Evolutionary conservation across 64 coral and sea anemone genomes (phyloP).

Genomic region (Stichodactyla helianthus): DNA sequence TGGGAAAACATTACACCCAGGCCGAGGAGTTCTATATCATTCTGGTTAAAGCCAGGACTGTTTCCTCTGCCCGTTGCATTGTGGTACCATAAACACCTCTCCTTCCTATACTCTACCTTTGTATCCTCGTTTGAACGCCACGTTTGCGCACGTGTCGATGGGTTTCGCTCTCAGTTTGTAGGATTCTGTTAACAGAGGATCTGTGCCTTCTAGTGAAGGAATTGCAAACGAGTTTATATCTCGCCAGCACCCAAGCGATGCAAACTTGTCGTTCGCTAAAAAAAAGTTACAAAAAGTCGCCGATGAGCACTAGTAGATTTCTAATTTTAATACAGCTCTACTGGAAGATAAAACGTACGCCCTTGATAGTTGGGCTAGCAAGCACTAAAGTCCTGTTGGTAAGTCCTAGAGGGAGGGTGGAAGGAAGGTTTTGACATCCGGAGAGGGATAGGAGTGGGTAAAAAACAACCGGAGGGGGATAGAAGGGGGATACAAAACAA

Average conservation of each 20-base stretch:
- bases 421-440: no score
- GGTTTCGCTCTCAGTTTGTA: conserved; percentile 56
- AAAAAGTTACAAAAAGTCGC: background rate
- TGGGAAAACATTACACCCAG: no score
- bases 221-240: conserved; percentile 57
- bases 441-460: background rate
- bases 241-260: conserved; percentile 81
- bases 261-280: conserved; percentile 55
- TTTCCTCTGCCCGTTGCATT: no score
- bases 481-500: background rate
- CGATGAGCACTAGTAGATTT: no score
- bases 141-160: conserved; percentile 78
- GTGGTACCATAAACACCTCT: no score
- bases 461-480: background rate
- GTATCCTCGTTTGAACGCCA: conserved; percentile 67
- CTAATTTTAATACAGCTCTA: no score
- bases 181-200: conserved; percentile 30
- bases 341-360: no score
- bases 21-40: no score
- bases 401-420: no score
- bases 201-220: conserved; percentile 57
- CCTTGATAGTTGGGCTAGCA: no score
- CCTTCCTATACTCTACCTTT: conserved; percentile 48
- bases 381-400: no score
- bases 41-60: no score